These are phyloP conservation scores for Geodia barretti DNA, from an alignment of 37 sponge, comb jelly and placozoan genomes.

Conservation along the genomic window DNA sequence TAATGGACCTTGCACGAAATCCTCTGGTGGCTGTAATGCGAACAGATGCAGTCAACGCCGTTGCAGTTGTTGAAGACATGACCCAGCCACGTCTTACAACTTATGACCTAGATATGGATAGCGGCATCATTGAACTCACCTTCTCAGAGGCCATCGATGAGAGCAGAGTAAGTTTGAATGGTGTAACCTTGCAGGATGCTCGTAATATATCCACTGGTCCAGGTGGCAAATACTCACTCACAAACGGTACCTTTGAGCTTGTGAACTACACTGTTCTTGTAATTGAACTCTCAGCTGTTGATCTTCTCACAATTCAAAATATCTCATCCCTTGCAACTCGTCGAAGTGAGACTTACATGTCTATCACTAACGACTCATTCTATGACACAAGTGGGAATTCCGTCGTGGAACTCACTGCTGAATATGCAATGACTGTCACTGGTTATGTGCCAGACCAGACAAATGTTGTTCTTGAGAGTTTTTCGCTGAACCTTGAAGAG, in stretches of 20 bases:
- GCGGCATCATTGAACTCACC: constrained; percentile 42
- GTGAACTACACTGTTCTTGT: constrained; percentile 25
- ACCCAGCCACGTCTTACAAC: constrained; percentile 36
- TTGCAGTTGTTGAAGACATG: constrained; percentile 41
- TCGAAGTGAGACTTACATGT: constrained; percentile 51
- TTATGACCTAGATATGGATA: constrained; percentile 65
- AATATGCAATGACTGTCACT: constrained; percentile 13
- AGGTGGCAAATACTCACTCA: constrained; percentile 29
- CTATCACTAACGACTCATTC: constrained; percentile 32
- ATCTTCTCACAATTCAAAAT: constrained; percentile 50
- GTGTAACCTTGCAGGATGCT: constrained; percentile 61
- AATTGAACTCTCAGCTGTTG: constrained; percentile 36
- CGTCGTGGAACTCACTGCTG: constrained; percentile 18
- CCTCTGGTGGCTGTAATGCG: constrained; percentile 24
- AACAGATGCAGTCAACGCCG: constrained; percentile 21
- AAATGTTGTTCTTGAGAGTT: constrained; percentile 48
- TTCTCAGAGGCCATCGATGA: constrained; percentile 77
- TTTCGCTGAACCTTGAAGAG: constrained; percentile 59
- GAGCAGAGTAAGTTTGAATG: constrained; percentile 32
- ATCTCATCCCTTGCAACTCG: constrained; percentile 48
- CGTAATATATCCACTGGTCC: constrained; percentile 25
- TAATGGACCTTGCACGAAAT: constrained; percentile 68
- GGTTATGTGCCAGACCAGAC: constrained; percentile 44
- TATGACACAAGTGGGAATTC: constrained; percentile 50
- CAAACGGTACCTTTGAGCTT: constrained; percentile 11